Conservation (phyloP, 1,140 invertebrate species). For the Carposina sasakii region DNA sequence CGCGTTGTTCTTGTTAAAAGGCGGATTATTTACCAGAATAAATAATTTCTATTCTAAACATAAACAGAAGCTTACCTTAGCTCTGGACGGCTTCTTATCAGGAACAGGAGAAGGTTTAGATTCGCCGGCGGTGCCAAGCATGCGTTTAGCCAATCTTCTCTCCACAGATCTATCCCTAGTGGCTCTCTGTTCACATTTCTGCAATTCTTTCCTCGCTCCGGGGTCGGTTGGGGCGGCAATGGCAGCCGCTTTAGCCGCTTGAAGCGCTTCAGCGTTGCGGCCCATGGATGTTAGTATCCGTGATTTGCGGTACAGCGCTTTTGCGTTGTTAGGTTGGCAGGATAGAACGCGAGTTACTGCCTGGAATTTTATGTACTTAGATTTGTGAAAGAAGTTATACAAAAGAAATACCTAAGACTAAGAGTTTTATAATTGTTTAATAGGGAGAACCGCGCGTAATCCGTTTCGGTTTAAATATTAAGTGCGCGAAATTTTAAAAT, state of each 20-base stretch:
- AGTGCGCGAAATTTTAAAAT: too few relatives aligned
- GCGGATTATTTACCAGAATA: too few relatives aligned
- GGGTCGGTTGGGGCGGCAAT: conserved; percentile 42
- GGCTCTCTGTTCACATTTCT: conserved; percentile 39
- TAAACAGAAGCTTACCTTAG: conserved; percentile 53
- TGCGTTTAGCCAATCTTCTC: conserved; percentile 40
- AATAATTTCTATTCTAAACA: too few relatives aligned
- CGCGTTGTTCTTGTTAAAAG: too few relatives aligned
- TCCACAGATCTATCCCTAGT: conserved; percentile 44
- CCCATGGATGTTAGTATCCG: conserved; percentile 56
- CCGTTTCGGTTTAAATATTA: too few relatives aligned
- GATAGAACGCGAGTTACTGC: conserved; percentile 86
- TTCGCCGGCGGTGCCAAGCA: conserved; percentile 37
- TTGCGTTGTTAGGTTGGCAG: conserved; percentile 90
- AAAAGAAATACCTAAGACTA: too few relatives aligned
- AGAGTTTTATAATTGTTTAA: too few relatives aligned
- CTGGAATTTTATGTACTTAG: too few relatives aligned
- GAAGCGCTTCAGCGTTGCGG: conserved; percentile 42
- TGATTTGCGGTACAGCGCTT: conserved; percentile 91
- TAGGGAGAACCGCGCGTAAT: too few relatives aligned
- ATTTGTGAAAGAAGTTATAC: too few relatives aligned
- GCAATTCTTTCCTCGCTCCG: conserved; percentile 37
- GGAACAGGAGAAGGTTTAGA: conserved; percentile 19
- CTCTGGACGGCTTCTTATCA: conserved; percentile 44
- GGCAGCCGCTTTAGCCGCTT: conserved; percentile 44